Conservation (phyloP, 64 coral and sea anemone species). For the Trachythela sp. region DNA sequence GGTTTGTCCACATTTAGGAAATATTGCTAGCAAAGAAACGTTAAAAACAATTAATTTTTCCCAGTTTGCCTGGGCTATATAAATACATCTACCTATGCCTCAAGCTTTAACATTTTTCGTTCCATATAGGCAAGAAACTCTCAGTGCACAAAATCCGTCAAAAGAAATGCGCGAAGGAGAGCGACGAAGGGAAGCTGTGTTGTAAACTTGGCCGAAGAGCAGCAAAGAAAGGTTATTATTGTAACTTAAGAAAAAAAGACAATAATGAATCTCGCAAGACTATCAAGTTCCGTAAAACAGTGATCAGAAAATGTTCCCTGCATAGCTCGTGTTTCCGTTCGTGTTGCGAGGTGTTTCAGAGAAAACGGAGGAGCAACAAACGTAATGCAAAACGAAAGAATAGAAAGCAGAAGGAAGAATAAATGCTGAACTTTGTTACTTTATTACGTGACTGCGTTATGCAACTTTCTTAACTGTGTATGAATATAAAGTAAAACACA, state of each 20-base stretch:
- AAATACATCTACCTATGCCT: too few relatives aligned
- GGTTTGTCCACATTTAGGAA: too few relatives aligned
- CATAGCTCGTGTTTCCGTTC: neutral
- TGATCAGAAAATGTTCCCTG: neutral
- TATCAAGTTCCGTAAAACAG: neutral
- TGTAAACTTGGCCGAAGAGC: conserved; percentile 20
- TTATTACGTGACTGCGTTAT: too few relatives aligned
- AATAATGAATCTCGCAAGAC: neutral
- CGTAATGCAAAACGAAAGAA: neutral
- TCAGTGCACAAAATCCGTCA: neutral
- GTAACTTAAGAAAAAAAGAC: neutral
- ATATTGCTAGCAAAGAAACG: too few relatives aligned
- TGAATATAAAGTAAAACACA: neutral
- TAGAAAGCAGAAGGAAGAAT: neutral
- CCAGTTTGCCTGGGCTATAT: too few relatives aligned
- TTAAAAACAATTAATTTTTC: too few relatives aligned
- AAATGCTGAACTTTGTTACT: too few relatives aligned
- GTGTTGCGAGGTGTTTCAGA: neutral
- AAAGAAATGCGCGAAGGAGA: neutral
- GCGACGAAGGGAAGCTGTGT: neutral
- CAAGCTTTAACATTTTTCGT: neutral
- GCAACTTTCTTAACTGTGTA: neutral
- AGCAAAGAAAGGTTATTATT: conserved; percentile 9
- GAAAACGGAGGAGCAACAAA: neutral
- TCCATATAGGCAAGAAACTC: neutral